A percentile compares a stretch with the other conserved stretches of the same genome.
Evolutionary conservation across 2,888 invertebrate species (phyloP).

Genomic region (Tricholauxania praeusta): DNA sequence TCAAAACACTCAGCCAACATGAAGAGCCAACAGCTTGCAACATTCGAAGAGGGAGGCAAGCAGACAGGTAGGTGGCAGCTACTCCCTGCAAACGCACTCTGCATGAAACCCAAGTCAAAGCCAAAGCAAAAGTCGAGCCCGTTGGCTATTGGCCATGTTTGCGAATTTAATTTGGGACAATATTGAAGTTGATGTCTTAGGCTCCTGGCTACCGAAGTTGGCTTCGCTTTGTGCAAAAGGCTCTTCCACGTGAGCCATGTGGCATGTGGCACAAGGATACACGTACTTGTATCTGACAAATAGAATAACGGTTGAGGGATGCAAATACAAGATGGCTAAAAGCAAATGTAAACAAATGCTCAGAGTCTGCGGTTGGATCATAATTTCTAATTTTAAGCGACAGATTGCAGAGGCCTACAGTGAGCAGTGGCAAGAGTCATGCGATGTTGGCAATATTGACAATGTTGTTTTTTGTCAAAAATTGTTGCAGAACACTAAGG

Average conservation of each 20-base stretch:
- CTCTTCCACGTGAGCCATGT: not conserved
- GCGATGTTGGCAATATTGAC: not conserved
- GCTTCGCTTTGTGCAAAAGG: no score
- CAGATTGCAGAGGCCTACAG: not conserved
- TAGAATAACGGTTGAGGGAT: not conserved
- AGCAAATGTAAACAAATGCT: constrained; percentile 24
- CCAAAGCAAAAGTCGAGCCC: not conserved
- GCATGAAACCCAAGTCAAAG: not conserved
- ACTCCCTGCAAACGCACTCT: not conserved
- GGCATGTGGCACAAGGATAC: not conserved
- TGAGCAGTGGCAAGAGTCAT: not conserved
- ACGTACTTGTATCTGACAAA: not conserved
- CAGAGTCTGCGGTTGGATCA: constrained; percentile 26
- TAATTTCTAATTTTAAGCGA: constrained; percentile 14
- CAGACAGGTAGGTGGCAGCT: not conserved
- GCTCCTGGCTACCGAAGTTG: not conserved
- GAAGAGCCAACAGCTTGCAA: no score
- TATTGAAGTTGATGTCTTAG: constrained; percentile 26
- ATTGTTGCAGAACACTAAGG: no score
- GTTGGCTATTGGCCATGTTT: constrained; percentile 21
- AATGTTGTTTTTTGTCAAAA: no score
- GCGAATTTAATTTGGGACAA: constrained; percentile 24
- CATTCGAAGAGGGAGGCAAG: not conserved
- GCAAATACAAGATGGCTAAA: constrained; percentile 23
- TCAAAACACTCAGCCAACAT: not conserved